Evolutionary conservation across 2,113 vertebrate genomes (phyloP).

Genomic region (Alethe diademata): DNA sequence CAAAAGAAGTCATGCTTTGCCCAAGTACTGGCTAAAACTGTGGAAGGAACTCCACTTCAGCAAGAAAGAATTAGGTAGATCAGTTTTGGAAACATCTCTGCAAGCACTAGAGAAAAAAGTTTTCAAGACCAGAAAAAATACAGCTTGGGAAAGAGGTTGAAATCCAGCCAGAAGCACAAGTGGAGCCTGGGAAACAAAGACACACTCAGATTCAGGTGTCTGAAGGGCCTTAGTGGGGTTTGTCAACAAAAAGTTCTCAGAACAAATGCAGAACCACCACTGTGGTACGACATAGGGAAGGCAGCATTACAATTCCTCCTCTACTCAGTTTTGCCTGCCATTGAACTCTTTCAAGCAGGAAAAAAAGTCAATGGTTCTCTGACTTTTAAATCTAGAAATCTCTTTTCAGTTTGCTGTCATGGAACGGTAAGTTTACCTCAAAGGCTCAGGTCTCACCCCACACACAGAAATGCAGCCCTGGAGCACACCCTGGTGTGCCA

Average conservation of each 20-base stretch:
- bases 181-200: not conserved
- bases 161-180: not conserved
- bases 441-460: not conserved
- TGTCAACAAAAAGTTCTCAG: not conserved
- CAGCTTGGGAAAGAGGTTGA: not conserved
- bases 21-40: not conserved
- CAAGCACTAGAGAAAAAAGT: not conserved
- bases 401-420: not conserved
- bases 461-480: not conserved
- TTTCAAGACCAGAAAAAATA: not conserved
- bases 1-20: not conserved
- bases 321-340: not conserved
- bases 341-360: not conserved
- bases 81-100: not conserved
- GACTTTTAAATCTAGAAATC: not conserved
- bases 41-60: not conserved
- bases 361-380: not conserved
- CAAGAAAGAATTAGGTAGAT: not conserved
- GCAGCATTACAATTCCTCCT: not conserved
- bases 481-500: accelerated
- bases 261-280: not conserved
- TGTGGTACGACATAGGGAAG: not conserved
- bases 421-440: not conserved
- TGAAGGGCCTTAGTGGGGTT: not conserved
- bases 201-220: accelerated